phyloP scores from a whole-genome alignment of 2,888 invertebrate species.

The Hyposoter didymator region DNA sequence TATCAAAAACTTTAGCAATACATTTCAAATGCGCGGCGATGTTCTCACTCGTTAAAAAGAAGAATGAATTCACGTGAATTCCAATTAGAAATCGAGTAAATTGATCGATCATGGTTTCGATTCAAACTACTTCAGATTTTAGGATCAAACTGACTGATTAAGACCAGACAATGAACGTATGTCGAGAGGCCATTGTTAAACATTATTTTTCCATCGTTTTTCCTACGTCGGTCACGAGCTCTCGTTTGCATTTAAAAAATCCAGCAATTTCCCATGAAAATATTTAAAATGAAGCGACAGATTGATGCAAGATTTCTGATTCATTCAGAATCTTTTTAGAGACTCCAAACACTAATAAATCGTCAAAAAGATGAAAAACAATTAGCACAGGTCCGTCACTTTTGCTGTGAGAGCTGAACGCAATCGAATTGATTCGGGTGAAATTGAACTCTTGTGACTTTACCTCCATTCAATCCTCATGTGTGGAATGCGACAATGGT shows the following conservation, averaged over 20 bases:
- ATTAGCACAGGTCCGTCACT: no score
- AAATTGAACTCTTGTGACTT: background rate
- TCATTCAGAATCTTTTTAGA: background rate
- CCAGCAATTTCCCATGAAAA: background rate
- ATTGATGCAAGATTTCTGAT: background rate
- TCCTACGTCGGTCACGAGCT: background rate
- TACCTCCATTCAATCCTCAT: background rate
- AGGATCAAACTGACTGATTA: background rate
- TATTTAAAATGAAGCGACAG: background rate
- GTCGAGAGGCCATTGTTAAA: background rate
- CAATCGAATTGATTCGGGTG: background rate
- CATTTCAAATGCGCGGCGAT: background rate
- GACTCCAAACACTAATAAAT: background rate
- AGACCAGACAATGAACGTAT: background rate
- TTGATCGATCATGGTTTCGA: background rate
- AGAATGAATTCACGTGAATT: background rate
- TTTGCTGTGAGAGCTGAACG: background rate
- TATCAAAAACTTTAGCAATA: background rate
- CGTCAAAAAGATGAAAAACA: background rate
- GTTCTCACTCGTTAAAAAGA: background rate
- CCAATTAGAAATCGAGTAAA: background rate
- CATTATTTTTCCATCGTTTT: background rate
- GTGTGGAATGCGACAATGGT: background rate
- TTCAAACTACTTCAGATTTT: background rate
- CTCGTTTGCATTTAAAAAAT: background rate